These are phyloP conservation scores for Phocoena phocoena DNA, from an alignment of 2,113 vertebrate genomes.

Conservation along the genomic window DNA sequence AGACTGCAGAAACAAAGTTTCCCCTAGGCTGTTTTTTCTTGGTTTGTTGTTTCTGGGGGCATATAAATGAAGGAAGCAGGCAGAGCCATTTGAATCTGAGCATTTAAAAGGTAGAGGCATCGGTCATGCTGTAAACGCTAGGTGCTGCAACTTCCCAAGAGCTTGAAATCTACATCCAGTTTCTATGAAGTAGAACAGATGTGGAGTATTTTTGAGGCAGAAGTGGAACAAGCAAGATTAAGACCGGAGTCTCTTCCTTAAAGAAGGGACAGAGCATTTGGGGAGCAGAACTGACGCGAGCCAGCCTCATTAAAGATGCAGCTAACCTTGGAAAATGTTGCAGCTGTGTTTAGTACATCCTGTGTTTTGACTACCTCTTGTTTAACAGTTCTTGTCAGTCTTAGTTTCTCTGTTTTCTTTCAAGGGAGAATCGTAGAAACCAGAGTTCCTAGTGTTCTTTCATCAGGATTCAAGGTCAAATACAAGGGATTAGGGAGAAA, in stretches of 20 bases:
- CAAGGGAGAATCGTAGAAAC: background rate
- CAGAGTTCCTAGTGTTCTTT: background rate
- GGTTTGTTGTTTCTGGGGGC: background rate
- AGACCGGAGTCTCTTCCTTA: background rate
- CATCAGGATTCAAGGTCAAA: constrained; percentile 37
- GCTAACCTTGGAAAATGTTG: background rate
- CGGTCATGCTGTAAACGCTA: background rate
- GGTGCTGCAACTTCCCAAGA: background rate
- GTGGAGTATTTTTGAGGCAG: constrained; percentile 41
- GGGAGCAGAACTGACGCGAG: background rate
- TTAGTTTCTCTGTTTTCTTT: constrained; percentile 35
- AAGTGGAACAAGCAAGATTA: background rate
- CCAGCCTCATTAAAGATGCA: background rate
- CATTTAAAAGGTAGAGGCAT: constrained; percentile 8
- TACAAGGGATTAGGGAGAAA: background rate
- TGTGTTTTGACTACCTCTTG: constrained; percentile 7
- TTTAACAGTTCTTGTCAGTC: constrained; percentile 30
- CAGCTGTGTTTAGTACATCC: background rate
- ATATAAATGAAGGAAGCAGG: background rate
- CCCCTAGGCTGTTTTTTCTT: background rate
- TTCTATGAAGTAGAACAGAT: background rate
- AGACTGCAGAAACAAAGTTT: constrained; percentile 9
- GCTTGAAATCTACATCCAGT: background rate
- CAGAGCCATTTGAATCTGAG: background rate
- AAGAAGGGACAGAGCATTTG: background rate